Base-by-base conservation (phyloP, 2,797 vertebrate species). In the Enoplosus armatus region DNA sequence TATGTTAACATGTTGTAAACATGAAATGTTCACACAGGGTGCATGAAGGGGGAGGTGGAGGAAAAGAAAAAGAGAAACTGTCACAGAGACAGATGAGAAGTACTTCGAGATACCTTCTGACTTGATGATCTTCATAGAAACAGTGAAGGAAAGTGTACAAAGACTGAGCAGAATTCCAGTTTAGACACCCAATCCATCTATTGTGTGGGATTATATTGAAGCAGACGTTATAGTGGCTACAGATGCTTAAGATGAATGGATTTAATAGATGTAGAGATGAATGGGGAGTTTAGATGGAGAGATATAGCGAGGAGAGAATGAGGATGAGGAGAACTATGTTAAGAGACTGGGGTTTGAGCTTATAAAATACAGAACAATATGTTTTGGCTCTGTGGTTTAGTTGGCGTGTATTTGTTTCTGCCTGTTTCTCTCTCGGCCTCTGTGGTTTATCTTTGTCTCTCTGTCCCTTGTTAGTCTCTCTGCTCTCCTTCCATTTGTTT, bases 1-100 rank as follows among this genome's bases (percentile, higher is more conserved):
- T 85, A 77, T 86, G 83, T 78, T 85, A 78, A 75, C 75, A 35
- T 83, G 74, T 16, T 79, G 77, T 89, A 85, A 89, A 91, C 88
- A 87, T 61, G 70, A 72, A 70, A 41, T 54, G 60, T 67, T 82
- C 66, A 61, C 62, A 74, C 18, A 58, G 47, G 35, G 55, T 53
- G 33, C 2, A 35, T 33, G 24, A 15, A 39, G 8, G 43, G 45
- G 24, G 26, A 37, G 33, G 29, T 6, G 24, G 27, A 20, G 47
- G 5, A n/a, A 26, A 24, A 14, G 3, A 27, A 22, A 7, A 26
- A 45, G 22, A 71, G n/a, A 54, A 56, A 56, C 37, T 33, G 48
- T 29, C 26, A 63, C 26, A 45, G 53, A 26, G 37, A 61, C 20
- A 4, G 53, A 50, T 20, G 18, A 64, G 18, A 56, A 45, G 64